These are phyloP conservation scores for Mastacembelus armatus DNA, from an alignment of 2,797 vertebrate species.

Conservation along the genomic window DNA sequence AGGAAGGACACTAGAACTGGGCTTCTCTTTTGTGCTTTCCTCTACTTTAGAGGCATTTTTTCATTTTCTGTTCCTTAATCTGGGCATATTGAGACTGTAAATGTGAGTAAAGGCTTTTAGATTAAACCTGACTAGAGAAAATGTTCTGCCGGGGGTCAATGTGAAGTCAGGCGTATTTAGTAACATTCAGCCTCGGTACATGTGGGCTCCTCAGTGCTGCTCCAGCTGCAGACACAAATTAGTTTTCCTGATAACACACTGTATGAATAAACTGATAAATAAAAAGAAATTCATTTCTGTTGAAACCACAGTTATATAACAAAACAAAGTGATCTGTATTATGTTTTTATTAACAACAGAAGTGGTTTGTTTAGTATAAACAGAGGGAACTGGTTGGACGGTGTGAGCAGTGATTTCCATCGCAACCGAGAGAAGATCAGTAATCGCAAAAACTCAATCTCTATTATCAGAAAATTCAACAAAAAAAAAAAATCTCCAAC, in stretches of 20 bases:
- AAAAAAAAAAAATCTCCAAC: too few relatives aligned
- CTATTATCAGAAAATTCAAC: neutral
- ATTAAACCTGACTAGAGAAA: conserved; percentile 19
- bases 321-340: neutral
- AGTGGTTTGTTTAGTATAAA: neutral
- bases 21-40: neutral
- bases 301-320: neutral
- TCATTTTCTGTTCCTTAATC: neutral
- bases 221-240: conserved; percentile 40
- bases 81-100: neutral
- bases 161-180: conserved; percentile 17
- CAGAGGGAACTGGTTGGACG: neutral
- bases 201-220: conserved; percentile 11
- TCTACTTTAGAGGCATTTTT: neutral
- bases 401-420: too few relatives aligned
- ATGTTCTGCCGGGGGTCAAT: conserved; percentile 7
- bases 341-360: neutral
- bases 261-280: conserved; percentile 14
- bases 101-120: neutral
- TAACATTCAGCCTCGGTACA: conserved; percentile 6
- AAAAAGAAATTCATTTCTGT: neutral
- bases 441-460: too few relatives aligned
- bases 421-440: too few relatives aligned
- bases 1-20: too few relatives aligned
- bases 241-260: neutral